phyloP scores from a whole-genome alignment of 2,888 invertebrate species.

The Leptinotarsa rubiginosa region DNA sequence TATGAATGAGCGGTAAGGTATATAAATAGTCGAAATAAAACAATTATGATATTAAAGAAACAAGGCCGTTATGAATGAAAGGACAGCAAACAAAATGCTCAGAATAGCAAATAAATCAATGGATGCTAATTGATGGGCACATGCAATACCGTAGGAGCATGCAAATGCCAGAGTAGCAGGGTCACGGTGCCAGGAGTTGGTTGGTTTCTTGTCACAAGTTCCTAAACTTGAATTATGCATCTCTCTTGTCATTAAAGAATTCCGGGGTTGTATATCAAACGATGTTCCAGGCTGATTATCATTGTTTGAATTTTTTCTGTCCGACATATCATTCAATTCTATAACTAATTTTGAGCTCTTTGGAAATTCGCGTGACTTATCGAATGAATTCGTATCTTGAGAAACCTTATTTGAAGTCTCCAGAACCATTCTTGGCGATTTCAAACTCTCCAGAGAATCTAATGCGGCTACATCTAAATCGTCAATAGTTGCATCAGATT shows the following conservation, averaged over 20 bases:
- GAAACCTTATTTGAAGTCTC: slow-evolving; percentile 52
- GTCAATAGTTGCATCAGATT: slow-evolving; percentile 29
- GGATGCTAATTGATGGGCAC: slow-evolving; percentile 77
- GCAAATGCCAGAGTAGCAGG: slow-evolving; percentile 78
- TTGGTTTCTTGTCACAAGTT: slow-evolving; percentile 46
- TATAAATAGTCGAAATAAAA: slow-evolving; percentile 7
- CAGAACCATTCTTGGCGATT: slow-evolving; percentile 63
- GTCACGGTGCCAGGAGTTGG: slow-evolving; percentile 70
- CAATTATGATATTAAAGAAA: slow-evolving; percentile 65
- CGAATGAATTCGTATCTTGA: slow-evolving; percentile 27
- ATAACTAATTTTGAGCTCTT: slow-evolving; percentile 42
- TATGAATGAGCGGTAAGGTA: background rate
- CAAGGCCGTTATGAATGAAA: slow-evolving; percentile 78
- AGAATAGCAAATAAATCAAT: slow-evolving; percentile 81
- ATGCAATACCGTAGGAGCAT: slow-evolving; percentile 81
- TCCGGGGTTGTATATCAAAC: background rate
- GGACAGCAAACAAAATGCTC: slow-evolving; percentile 80
- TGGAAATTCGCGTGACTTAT: slow-evolving; percentile 38
- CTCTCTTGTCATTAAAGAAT: slow-evolving; percentile 6
- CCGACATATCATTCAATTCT: slow-evolving; percentile 16
- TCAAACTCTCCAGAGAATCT: slow-evolving; percentile 57
- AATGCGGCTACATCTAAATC: slow-evolving; percentile 35
- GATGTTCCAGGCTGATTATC: slow-evolving; percentile 20
- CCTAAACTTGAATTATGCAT: slow-evolving; percentile 39
- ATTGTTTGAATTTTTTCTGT: slow-evolving; percentile 11